Evolutionary conservation across 1,140 invertebrate species (phyloP).

Genomic region (Micrasema minimum): DNA sequence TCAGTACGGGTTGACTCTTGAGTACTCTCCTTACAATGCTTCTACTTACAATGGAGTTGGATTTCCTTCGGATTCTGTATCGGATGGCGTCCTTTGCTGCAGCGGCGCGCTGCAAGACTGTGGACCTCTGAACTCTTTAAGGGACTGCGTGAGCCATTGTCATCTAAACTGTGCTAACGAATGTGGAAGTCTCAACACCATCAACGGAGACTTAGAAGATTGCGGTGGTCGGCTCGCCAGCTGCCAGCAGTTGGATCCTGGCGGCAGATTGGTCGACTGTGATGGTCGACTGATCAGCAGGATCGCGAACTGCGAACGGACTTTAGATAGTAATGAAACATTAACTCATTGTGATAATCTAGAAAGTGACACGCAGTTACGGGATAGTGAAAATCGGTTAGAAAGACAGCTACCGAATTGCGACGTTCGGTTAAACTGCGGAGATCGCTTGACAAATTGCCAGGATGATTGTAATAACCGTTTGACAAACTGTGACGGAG

Average conservation of each 20-base stretch:
- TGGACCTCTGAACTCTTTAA: conserved; percentile 53
- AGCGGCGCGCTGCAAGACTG: conserved; percentile 61
- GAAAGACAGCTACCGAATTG: conserved; percentile 27
- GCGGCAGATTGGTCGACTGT: conserved; percentile 27
- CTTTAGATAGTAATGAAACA: conserved; percentile 27
- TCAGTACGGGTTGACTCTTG: conserved; percentile 62
- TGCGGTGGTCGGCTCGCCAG: neutral
- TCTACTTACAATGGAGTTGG: conserved; percentile 55
- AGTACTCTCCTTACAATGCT: conserved; percentile 57
- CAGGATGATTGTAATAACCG: conserved; percentile 12
- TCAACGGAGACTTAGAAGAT: conserved; percentile 41
- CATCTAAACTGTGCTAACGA: conserved; percentile 41
- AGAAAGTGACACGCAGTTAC: conserved; percentile 24
- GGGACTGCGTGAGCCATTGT: conserved; percentile 57
- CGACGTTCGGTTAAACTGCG: conserved; percentile 25
- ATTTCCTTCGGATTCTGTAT: conserved; percentile 25
- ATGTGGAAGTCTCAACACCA: conserved; percentile 19
- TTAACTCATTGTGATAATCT: conserved; percentile 23
- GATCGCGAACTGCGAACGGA: conserved; percentile 16
- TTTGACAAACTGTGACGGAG: conserved; percentile 14
- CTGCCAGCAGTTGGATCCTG: conserved; percentile 34
- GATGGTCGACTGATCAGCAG: conserved; percentile 11
- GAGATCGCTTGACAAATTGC: conserved; percentile 5
- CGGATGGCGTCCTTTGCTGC: conserved; percentile 46
- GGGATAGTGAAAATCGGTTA: conserved; percentile 22